Evolutionary conservation across 2,797 vertebrate genomes (phyloP), one percentile per base, ranked within the genome.

Genomic region (Spheniscus humboldti): DNA sequence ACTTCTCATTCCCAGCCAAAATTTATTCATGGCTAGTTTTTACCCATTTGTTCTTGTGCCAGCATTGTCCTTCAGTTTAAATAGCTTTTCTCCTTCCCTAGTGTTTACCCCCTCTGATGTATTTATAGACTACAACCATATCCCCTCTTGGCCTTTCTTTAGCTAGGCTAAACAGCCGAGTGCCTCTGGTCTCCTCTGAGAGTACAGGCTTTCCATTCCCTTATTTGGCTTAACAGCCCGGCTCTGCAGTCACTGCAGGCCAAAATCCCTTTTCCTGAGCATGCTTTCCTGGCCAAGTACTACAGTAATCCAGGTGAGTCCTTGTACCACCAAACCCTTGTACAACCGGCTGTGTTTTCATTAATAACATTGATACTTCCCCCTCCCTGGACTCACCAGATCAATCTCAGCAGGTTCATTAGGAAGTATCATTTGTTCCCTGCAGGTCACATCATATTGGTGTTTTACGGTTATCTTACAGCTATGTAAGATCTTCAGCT

Each of bases 111-210:
- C 88, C 93, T 97, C 94, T 95, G 90, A 97, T 94, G 88, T 97
- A 97, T 97, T 97, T 97, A 97, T 96, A 97, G 96, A 93, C 86
- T 95, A 95, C 90, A 93, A 89, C 90, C 93, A 93, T 97, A 97
- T 95, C 92, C 95, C 96, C 90, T 96, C 73, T 94, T 93, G 95
- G 94, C 92, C 95, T 97, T 96, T 95, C 96, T 88, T 92, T 94
- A 95, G 92, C 62, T 13, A 81, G 96, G 92, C 94, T 95, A 88
- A 95, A 94, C 90, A 95, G 86, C 50, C 24, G 52, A 96, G 88
- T 69, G 93, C 85, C 90, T 95, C 80, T 94, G 93, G 93, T 93
- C 73, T 94, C 88, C 95, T 96, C 69, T 20, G 94, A 95, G 91
- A 96, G 48, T 43, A 59, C 71, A 95, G 74, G 74, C 86, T 96